Base-by-base conservation (phyloP, 2,888 invertebrate species). In the Prosopocoilus inquinatus region DNA sequence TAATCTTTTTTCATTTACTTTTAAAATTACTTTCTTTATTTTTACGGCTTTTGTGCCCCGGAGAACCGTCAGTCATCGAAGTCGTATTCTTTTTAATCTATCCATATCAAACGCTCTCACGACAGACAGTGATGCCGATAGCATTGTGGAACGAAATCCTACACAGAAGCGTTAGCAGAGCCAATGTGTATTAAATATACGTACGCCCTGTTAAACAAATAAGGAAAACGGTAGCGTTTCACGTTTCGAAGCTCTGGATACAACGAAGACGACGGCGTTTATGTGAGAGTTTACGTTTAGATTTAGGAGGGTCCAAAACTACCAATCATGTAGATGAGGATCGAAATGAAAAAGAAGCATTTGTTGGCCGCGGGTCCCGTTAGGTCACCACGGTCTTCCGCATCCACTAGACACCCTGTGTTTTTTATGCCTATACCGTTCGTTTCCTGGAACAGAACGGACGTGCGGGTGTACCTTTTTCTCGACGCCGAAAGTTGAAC, bases 381-480 rank as follows among this genome's bases (percentile, higher is more conserved):
- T 67, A 67, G 63, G 66, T 64, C 55, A 51, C 58, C 59, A 38
- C 34, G 33, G 47, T 48, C 66, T 67, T 67, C 67, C 66, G 67
- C 61, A 61, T 67, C 57, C 63, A 61, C 53, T 59, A 62, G 45
- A 57, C 65, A 67, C 65, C 67, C 64, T 60, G 55, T 47, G 61
- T 60, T 64, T 63, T 53, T 63, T 64, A 53, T 57, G 56, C 56
- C 16, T 51, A 39, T 61, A 67, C 71, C 70, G 70, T 71, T 70
- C 50, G 44, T 66, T 69, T 71, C 71, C 59, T 57, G 56, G 70
- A 70, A 71, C 47, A 47, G 38, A 58, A 60, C 55, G 57, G 57
- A 55, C 43, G 43, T 39, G 54, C 34, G 58, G 58, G 58, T 58
- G 53, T 13, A 15, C 35, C 48, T 54, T 55, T 55, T 55, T 32